Percentiles rank a stretch among this genome's conserved stretches.
Conservation (phyloP, 53 echinoderm and acorn worm species). For the Crossaster papposus region DNA sequence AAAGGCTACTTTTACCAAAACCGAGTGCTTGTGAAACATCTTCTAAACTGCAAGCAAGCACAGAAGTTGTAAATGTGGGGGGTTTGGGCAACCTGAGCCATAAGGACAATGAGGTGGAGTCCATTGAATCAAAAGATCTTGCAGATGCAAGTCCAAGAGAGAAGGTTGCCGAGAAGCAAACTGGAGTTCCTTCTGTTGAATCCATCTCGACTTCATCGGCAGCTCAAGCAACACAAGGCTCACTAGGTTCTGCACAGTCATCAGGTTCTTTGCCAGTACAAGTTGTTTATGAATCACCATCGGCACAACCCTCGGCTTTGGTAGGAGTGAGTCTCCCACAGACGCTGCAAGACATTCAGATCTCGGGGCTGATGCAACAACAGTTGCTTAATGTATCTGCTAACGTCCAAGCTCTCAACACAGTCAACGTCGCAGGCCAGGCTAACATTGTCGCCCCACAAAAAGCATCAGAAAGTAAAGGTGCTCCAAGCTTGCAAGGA, state of each 20-base stretch:
- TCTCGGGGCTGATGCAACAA: constrained; percentile 29
- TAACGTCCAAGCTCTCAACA: constrained; percentile 21
- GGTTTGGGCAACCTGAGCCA: background rate
- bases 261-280: background rate
- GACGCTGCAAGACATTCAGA: constrained; percentile 24
- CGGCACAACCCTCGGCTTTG: constrained; percentile 2
- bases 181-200: background rate
- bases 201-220: background rate
- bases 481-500: background rate
- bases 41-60: background rate
- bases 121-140: background rate
- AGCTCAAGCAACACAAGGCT: background rate
- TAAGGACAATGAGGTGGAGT: background rate
- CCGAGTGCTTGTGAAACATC: constrained; percentile 4
- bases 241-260: background rate
- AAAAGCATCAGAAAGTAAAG: background rate
- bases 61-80: background rate
- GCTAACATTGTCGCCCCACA: background rate
- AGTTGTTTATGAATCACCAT: constrained; percentile 26
- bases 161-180: constrained; percentile 2
- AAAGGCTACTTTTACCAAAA: background rate
- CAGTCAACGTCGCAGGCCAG: constrained; percentile 7
- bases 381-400: constrained; percentile 20
- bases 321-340: constrained; percentile 12
- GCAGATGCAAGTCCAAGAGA: background rate